Evolutionary conservation across 2,113 vertebrate genomes (phyloP).

Genomic region (Gnathonemus longibarbis): DNA sequence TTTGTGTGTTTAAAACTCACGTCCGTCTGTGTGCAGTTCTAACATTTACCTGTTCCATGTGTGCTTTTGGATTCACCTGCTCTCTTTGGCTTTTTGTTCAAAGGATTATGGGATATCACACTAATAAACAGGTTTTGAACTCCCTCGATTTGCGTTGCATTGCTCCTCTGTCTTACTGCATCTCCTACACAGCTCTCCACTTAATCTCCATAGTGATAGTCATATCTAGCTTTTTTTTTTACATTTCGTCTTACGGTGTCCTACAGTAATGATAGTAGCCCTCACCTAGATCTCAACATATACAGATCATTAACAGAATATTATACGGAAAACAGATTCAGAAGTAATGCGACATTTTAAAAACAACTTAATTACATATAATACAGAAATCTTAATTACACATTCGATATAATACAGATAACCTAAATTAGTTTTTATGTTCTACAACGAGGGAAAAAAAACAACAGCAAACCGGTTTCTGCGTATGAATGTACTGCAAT

Average conservation of each 20-base stretch:
- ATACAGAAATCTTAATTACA: background rate
- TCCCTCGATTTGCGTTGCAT: background rate
- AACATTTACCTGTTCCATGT: background rate
- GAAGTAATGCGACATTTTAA: background rate
- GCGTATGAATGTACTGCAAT: background rate
- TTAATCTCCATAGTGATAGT: background rate
- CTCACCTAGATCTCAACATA: background rate
- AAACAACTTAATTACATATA: background rate
- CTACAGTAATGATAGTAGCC: background rate
- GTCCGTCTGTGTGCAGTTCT: background rate
- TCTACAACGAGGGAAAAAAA: background rate
- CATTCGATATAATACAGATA: background rate
- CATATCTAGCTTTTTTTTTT: background rate
- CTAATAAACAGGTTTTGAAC: slow-evolving; percentile 2
- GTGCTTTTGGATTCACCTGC: background rate
- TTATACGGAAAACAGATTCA: background rate
- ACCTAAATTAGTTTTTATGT: background rate
- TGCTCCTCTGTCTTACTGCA: background rate
- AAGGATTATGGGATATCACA: background rate
- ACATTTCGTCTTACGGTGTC: background rate
- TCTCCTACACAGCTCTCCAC: background rate
- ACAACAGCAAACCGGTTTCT: background rate
- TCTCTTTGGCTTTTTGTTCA: background rate
- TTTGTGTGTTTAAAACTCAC: background rate
- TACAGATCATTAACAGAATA: background rate